Evolutionary conservation across 2,888 invertebrate genomes (phyloP).

Genomic region (Drosophila emarginata): DNA sequence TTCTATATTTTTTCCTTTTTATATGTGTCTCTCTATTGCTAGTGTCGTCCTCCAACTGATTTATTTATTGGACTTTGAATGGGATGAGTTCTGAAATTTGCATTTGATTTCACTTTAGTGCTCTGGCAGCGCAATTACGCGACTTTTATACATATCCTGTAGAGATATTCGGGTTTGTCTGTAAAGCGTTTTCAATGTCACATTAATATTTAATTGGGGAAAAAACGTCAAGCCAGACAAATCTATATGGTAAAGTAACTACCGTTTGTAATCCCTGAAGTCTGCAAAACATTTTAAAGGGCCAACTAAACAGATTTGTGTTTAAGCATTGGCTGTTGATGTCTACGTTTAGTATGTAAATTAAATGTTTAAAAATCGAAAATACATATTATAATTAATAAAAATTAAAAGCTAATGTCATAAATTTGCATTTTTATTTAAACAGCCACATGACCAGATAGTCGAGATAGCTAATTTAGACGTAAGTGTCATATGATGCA

Average conservation of each 20-base stretch:
- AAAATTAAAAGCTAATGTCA: no score
- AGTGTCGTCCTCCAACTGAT: constrained; percentile 14
- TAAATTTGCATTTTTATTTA: no score
- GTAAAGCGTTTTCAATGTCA: constrained; percentile 21
- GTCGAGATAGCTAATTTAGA: no score
- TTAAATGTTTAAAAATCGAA: neutral
- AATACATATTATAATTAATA: neutral
- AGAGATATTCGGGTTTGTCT: neutral
- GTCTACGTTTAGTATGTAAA: neutral
- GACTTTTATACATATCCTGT: constrained; percentile 43
- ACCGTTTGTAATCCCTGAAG: neutral
- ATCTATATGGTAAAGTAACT: neutral
- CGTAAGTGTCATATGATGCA: no score
- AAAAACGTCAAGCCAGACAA: no score
- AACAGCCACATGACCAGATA: no score
- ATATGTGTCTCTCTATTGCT: constrained; percentile 23
- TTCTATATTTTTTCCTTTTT: neutral
- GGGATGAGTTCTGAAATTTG: constrained; percentile 23
- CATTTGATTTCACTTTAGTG: constrained; percentile 31
- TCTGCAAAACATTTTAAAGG: neutral
- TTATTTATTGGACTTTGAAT: constrained; percentile 53
- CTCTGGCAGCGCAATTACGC: constrained; percentile 64
- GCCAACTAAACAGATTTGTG: neutral
- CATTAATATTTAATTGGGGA: constrained; percentile 18
- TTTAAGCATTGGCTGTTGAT: neutral